Percentiles rank a stretch among this genome's conserved stretches.
These are phyloP conservation scores for Oxyscelio sp. DNA, from an alignment of 2,888 invertebrate species.

Conservation along the genomic window DNA sequence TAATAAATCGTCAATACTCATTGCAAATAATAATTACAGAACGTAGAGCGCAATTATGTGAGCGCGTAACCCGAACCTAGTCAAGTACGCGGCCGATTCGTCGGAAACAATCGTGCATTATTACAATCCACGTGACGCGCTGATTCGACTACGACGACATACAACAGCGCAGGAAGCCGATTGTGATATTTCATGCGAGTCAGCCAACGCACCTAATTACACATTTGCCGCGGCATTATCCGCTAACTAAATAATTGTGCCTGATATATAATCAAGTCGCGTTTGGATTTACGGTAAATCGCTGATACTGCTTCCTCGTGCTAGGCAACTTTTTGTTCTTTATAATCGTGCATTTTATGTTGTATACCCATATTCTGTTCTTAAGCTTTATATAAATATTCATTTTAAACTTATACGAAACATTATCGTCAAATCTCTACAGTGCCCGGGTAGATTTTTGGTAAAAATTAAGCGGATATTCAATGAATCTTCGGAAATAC, in stretches of 20 bases:
- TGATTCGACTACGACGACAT: slow-evolving; percentile 47
- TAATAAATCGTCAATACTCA: slow-evolving; percentile 65
- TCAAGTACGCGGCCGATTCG: slow-evolving; percentile 54
- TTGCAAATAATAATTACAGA: slow-evolving; percentile 63
- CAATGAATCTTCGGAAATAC: too few relatives aligned
- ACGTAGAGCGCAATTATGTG: slow-evolving; percentile 46
- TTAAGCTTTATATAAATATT: too few relatives aligned
- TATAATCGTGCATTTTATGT: too few relatives aligned
- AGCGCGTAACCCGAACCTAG: slow-evolving; percentile 39
- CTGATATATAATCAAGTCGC: slow-evolving; percentile 38
- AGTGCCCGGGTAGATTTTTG: too few relatives aligned
- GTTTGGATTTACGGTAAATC: slow-evolving; percentile 28
- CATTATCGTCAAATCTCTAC: too few relatives aligned
- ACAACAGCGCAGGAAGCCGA: slow-evolving; percentile 27
- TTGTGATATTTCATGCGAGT: slow-evolving; percentile 69
- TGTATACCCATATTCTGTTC: too few relatives aligned
- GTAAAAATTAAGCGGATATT: too few relatives aligned
- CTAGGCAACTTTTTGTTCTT: too few relatives aligned
- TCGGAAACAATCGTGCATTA: slow-evolving; percentile 65
- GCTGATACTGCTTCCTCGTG: not conserved
- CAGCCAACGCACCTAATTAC: slow-evolving; percentile 65
- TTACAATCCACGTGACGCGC: slow-evolving; percentile 58
- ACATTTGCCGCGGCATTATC: slow-evolving; percentile 66
- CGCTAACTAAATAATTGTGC: slow-evolving; percentile 66
- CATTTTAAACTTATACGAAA: too few relatives aligned